Evolutionary conservation across 2,113 vertebrate species (phyloP).

Genomic region (Stigmatopora argus): DNA sequence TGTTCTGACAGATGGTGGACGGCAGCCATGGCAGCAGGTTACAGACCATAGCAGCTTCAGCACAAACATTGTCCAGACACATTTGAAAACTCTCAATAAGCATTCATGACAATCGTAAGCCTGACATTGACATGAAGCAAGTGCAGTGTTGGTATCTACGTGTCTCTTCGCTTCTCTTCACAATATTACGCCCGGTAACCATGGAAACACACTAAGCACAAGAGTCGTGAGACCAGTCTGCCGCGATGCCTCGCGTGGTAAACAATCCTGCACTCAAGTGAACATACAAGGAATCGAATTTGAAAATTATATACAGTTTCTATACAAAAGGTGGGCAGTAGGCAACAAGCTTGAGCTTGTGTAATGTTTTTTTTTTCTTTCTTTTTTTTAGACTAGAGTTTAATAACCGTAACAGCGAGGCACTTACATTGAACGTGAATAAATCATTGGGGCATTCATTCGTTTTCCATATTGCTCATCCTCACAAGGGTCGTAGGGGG

Average conservation of each 20-base stretch:
- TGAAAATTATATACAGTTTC: conserved; percentile 17
- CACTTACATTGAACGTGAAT: neutral
- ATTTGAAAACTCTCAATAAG: conserved; percentile 1
- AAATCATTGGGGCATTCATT: too few species aligned
- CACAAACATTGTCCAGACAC: conserved; percentile 6
- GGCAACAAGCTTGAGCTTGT: neutral
- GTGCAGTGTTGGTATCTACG: conserved; percentile 27
- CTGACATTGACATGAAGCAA: conserved; percentile 5
- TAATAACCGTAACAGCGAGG: neutral
- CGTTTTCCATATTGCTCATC: too few species aligned
- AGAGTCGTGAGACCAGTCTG: conserved; percentile 55
- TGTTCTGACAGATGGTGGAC: conserved; percentile 2
- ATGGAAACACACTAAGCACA: conserved; percentile 65
- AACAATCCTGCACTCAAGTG: conserved; percentile 40
- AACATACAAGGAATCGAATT: conserved; percentile 20
- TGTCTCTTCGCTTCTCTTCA: conserved; percentile 41
- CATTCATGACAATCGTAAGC: neutral
- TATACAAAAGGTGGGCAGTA: conserved; percentile 8
- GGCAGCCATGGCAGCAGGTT: neutral
- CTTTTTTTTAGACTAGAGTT: neutral
- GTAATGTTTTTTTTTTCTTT: neutral
- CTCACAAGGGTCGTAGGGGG: too few species aligned
- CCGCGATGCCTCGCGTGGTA: conserved; percentile 45
- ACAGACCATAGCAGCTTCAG: neutral
- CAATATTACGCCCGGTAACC: conserved; percentile 60